A percentile compares a stretch with the other conserved stretches of the same genome.
These are phyloP conservation scores for Camptogramma bilineatum DNA, from an alignment of 2,888 invertebrate genomes.

Conservation along the genomic window DNA sequence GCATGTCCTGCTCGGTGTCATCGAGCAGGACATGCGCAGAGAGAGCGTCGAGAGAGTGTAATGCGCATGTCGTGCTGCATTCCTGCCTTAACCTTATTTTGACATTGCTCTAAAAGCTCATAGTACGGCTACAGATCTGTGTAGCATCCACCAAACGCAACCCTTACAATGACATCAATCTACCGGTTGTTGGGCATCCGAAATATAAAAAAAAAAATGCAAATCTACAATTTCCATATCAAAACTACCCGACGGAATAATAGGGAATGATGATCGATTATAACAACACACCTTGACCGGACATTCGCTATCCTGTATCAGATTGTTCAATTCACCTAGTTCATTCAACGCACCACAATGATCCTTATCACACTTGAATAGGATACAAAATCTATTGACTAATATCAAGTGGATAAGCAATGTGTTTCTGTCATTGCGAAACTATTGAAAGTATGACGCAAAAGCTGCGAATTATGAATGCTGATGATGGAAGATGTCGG, in stretches of 20 bases:
- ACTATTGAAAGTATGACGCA: constrained; percentile 53
- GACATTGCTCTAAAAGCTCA: too few species aligned
- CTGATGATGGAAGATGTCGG: constrained; percentile 23
- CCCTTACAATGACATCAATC: too few species aligned
- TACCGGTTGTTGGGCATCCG: too few species aligned
- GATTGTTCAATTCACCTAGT: constrained; percentile 7
- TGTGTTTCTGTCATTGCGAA: constrained; percentile 67
- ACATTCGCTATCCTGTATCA: constrained; percentile 47
- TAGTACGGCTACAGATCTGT: too few species aligned
- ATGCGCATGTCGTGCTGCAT: too few species aligned
- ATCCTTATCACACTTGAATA: not conserved
- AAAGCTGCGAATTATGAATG: constrained; percentile 48
- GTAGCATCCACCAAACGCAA: too few species aligned
- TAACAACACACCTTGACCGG: constrained; percentile 51
- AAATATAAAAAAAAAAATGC: too few species aligned
- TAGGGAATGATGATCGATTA: constrained; percentile 56
- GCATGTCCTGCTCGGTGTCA: too few species aligned
- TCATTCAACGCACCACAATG: not conserved
- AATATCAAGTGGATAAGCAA: constrained; percentile 53
- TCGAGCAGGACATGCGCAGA: too few species aligned
- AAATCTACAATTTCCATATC: constrained; percentile 30
- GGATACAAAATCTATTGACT: not conserved
- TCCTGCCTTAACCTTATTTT: too few species aligned
- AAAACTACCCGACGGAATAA: constrained; percentile 47
- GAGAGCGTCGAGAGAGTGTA: too few species aligned